phyloP scores from a whole-genome alignment of 1,140 invertebrate genomes.

The Bombus pascuorum region DNA sequence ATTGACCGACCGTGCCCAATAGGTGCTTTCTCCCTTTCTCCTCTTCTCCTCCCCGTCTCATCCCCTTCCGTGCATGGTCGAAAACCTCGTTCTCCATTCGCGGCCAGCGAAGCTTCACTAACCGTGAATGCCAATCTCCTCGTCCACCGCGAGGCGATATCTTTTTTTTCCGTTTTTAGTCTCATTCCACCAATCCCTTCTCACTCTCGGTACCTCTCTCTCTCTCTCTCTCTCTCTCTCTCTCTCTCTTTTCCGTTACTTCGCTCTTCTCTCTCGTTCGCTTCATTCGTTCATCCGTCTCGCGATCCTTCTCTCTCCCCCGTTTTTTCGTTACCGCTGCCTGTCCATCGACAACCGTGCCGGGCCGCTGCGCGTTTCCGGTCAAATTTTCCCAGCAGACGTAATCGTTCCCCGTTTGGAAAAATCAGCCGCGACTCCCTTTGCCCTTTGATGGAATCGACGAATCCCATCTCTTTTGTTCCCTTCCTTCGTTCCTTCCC shows the following conservation, averaged over 20 bases:
- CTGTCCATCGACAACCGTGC: constrained; percentile 34
- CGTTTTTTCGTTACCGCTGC: constrained; percentile 4
- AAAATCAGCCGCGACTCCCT: constrained; percentile 38
- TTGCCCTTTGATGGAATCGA: constrained; percentile 54
- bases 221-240: neutral
- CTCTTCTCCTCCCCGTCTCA: constrained; percentile 39
- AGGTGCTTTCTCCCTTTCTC: constrained; percentile 54
- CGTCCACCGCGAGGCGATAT: constrained; percentile 66
- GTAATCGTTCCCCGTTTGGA: constrained; percentile 58
- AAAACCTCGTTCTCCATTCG: constrained; percentile 73
- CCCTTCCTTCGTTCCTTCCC: neutral
- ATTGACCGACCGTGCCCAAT: constrained; percentile 75
- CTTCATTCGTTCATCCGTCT: neutral
- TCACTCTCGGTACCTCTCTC: neutral
- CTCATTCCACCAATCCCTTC: neutral
- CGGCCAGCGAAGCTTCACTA: constrained; percentile 71
- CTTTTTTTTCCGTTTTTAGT: constrained; percentile 24
- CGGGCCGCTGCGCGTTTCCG: constrained; percentile 53
- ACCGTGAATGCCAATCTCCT: constrained; percentile 78
- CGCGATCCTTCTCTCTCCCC: neutral
- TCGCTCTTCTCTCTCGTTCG: neutral
- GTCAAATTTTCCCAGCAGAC: constrained; percentile 60
- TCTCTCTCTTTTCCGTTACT: neutral
- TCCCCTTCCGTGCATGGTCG: constrained; percentile 19
- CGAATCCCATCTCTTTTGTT: neutral